These are phyloP conservation scores for Urocitellus parryii DNA, from an alignment of 2,113 vertebrate species.

Conservation along the genomic window DNA sequence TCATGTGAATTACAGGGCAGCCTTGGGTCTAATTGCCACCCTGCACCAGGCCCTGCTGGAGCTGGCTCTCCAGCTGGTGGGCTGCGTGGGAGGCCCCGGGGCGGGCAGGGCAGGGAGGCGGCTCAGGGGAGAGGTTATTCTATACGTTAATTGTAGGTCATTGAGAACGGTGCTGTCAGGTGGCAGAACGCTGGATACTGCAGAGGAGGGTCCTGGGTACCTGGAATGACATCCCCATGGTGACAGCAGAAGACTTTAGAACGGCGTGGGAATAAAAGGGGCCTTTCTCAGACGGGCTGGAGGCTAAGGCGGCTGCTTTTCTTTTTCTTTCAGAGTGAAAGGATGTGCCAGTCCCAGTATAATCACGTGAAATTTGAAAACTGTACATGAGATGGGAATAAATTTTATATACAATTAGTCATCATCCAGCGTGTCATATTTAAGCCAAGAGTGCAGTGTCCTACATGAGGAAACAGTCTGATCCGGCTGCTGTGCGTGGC, in stretches of 20 bases:
- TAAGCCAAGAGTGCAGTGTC: conserved; percentile 11
- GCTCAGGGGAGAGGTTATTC: conserved; percentile 5
- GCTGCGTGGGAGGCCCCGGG: neutral
- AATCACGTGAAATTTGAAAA: neutral
- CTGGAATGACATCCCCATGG: neutral
- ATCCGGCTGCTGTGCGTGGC: neutral
- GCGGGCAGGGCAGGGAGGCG: conserved; percentile 42
- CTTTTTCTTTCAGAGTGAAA: conserved; percentile 4
- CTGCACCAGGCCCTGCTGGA: neutral
- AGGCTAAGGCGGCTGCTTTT: neutral
- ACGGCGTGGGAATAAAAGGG: neutral
- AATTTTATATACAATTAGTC: neutral
- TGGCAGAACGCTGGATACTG: neutral
- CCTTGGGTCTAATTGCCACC: conserved; percentile 15
- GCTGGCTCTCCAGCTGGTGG: neutral
- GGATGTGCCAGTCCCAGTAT: neutral
- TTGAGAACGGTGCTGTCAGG: conserved; percentile 18
- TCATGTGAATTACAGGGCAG: conserved; percentile 50
- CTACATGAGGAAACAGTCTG: neutral
- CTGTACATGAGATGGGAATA: neutral
- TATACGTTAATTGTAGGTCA: conserved; percentile 69
- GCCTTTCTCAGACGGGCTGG: neutral
- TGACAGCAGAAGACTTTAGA: neutral
- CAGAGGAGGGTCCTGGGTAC: neutral
- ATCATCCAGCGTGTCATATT: neutral